Evolutionary conservation across 2,797 vertebrate genomes (phyloP), one percentile per base, ranked within the genome.

Genomic region (Pagetopsis macropterus): DNA sequence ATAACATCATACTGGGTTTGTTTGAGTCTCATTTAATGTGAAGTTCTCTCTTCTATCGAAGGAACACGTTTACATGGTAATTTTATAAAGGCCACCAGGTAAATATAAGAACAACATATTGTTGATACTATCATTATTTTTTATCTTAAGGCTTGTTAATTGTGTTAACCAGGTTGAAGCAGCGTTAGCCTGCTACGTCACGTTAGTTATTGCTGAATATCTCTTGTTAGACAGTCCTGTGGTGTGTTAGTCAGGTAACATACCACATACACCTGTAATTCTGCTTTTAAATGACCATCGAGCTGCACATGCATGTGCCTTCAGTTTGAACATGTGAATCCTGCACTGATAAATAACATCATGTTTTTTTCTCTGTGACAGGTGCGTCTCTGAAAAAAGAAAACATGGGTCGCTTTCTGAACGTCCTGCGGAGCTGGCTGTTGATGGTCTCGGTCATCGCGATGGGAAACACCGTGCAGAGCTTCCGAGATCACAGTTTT

Each of bases 401-500:
- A 21, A 85, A 56, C 74, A 99, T 99, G 97, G 96, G 97, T 83
- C 95, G 96, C n/a, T 96, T 98, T 70, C 84, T 98, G 84, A 98
- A 96, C 17, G 95, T 99, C 51, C 88, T 99, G 83, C 95, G 98
- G 65, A 97, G 96, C 90, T 99, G 98, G 98, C 77, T 99, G 81
- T 89, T 99, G 58, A 96, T 99, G 95, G 97, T 99, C 66, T 95
- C 97, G 1, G 93, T 99, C 75, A 96, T 98, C 51, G 96, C 97
- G 1, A 86, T 96, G 78, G 98, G 97, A 43, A 99, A 97, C 91
- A 97, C 97, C 0, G 84, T 98, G 19, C 98, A 99, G 90, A 98
- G 97, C 87, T 99, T 99, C 92, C 94, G 95, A 68, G 97, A 99
- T 75, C 95, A 99, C 92, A 93, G 96, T 77, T 99, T 99, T 75